Conservation (phyloP, 2,888 invertebrate genomes). For the Mythimna pallens region DNA sequence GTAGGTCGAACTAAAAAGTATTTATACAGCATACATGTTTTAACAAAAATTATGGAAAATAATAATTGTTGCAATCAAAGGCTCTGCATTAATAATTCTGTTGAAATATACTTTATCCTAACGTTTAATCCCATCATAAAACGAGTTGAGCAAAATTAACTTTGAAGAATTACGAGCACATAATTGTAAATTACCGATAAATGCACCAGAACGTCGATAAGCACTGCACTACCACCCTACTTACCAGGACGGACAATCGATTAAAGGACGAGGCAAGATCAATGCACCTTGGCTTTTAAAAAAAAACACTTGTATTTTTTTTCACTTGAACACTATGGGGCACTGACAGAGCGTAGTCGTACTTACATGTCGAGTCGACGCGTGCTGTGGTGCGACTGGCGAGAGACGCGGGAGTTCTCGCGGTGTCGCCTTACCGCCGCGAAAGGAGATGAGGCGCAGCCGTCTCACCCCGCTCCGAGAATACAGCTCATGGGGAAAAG, state of each 20-base stretch:
- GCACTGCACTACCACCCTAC: slow-evolving; percentile 81
- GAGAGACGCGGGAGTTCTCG: slow-evolving; percentile 75
- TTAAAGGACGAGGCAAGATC: slow-evolving; percentile 68
- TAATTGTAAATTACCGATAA: slow-evolving; percentile 55
- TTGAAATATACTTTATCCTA: slow-evolving; percentile 34
- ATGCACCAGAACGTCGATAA: slow-evolving; percentile 61
- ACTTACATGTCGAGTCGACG: slow-evolving; percentile 91
- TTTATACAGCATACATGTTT: slow-evolving; percentile 27
- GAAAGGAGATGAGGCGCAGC: slow-evolving; percentile 84
- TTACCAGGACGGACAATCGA: slow-evolving; percentile 74
- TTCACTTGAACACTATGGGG: slow-evolving; percentile 81
- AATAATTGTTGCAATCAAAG: slow-evolving; percentile 7
- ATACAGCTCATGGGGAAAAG: slow-evolving; percentile 77
- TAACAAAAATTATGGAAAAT: slow-evolving; percentile 7
- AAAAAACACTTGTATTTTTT: slow-evolving; percentile 77
- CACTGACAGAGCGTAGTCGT: slow-evolving; percentile 80
- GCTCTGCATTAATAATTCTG: background rate
- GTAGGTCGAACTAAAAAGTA: slow-evolving; percentile 55
- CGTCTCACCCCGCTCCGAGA: slow-evolving; percentile 82
- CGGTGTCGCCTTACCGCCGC: slow-evolving; percentile 90
- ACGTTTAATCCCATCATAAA: slow-evolving; percentile 14
- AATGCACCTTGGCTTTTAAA: slow-evolving; percentile 79
- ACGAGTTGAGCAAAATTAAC: slow-evolving; percentile 19
- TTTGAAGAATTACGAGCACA: slow-evolving; percentile 44
- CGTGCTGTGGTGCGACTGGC: slow-evolving; percentile 90